Base-by-base conservation (phyloP, 2,113 vertebrate genomes). In the Bettongia penicillata region DNA sequence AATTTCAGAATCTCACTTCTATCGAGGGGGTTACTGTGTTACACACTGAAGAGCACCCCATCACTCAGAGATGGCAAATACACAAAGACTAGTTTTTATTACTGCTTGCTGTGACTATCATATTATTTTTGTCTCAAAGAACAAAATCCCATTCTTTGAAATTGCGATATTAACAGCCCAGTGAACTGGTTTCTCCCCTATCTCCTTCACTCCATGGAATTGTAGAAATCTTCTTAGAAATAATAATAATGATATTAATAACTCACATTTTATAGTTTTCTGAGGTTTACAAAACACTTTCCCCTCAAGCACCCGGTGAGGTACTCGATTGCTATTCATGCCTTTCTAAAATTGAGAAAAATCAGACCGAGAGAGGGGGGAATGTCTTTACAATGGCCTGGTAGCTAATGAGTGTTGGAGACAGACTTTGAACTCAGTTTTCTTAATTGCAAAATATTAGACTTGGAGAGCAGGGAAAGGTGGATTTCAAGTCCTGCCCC, bases 21-120 rank as follows among this genome's bases (percentile, higher is more conserved):
- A 84, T 84, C 68, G 68, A 84, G 68, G 68, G 37, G 68, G n/a
- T 84, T 84, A 43, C 37, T 43, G 37, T 84, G 68, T 84, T 84
- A 84, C 68, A 84, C 68, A 84, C 68, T 84, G 37, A 84, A 84
- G 68, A 84, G 68, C 68, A 43, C 68, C 68, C 68, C 68, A 84
- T 84, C 68, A 84, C n/a, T 84, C 68, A 84, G 43, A 84, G 68
- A 84, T 23, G 68, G 16, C 68, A 84, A 84, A 84, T 84, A 43
- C n/a, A 84, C 68, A 84, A 84, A 84, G n/a, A 84, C n/a, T 84
- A 23, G 9, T 26, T 19, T 5, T 9, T 6, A 0, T 31, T n/a
- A 8, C 24, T 43, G 0, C 0, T 11, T 23, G 0, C 51, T 31
- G 0, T 0, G 6, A 48, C 51, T 8, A 61, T 24, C 8, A 10